A percentile compares a stretch with the other conserved stretches of the same genome.
Evolutionary conservation across 2,888 invertebrate genomes (phyloP).

Genomic region (Anthophora plumipes): DNA sequence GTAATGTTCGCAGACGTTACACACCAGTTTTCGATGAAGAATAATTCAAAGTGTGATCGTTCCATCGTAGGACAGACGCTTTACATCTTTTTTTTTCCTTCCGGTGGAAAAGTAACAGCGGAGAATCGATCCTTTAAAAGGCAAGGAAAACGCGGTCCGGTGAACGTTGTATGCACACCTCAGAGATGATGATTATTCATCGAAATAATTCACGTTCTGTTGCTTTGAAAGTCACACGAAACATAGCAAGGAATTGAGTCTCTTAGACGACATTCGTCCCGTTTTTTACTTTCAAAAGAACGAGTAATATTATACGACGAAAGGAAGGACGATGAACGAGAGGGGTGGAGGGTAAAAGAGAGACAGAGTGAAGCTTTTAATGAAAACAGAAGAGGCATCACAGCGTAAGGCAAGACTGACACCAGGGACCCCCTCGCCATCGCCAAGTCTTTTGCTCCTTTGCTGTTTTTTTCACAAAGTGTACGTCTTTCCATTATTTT

Average conservation of each 20-base stretch:
- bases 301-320: constrained; percentile 55
- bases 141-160: not conserved
- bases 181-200: constrained; percentile 42
- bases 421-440: constrained; percentile 57
- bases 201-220: constrained; percentile 45
- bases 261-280: constrained; percentile 60
- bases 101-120: not conserved
- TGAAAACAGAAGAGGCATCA: constrained; percentile 75
- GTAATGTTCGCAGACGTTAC: constrained; percentile 22
- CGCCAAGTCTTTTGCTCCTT: constrained; percentile 60
- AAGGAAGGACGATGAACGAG: constrained; percentile 8
- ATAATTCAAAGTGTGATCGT: constrained; percentile 40
- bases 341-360: constrained; percentile 16
- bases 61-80: not conserved
- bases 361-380: constrained; percentile 71
- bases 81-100: not conserved
- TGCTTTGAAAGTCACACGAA: constrained; percentile 47
- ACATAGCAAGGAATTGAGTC: constrained; percentile 62
- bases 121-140: constrained; percentile 1
- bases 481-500: constrained; percentile 74
- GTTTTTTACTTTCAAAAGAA: constrained; percentile 62
- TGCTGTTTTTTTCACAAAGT: constrained; percentile 63
- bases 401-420: constrained; percentile 73
- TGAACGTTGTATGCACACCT: not conserved
- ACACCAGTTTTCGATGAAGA: constrained; percentile 14